Base-by-base conservation (phyloP, 2,797 vertebrate genomes). In the Anolis apletophallus region DNA sequence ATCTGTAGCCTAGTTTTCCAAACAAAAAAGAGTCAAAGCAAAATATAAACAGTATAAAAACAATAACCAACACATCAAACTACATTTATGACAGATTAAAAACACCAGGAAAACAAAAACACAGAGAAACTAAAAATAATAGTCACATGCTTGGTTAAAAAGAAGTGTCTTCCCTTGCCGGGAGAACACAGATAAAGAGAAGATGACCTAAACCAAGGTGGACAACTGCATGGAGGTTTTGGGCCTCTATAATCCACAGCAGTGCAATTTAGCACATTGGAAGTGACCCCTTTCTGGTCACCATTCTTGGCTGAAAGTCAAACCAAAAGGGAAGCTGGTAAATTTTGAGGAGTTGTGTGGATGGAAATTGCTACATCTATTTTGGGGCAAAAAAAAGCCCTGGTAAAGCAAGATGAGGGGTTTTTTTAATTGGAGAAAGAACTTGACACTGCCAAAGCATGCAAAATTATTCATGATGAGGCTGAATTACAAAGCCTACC, bases 401-500 rank as follows among this genome's bases (percentile, higher is more conserved):
- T 29, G 61, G 61, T 29, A 64, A 29, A 64, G 26, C 26, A 64
- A 29, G 10, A 2, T 64, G 59, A 26, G n/a, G n/a, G n/a, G 3
- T 26, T 61, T 26, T 64, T 64, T 64, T 19, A 57, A 57, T 2
- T 10, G 7, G 46, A 46, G 5, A 46, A 6, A 46, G 46, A 8
- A 46, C 7, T 46, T 46, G 46, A 46, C 46, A 64, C 61, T 64
- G 26, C 59, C 61, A 64, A 64, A 64, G 26, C 85, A 89, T 29
- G 78, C 87, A 93, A 92, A 93, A 91, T 85, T 94, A 84, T 87
- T 93, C 91, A 85, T 86, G 91, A 93, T 50, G 90, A 85, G 87
- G 92, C 88, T 94, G 93, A 93, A 91, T 90, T 86, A 87, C 91
- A 90, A 91, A 93, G 81, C 34, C 72, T 90, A 71, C 91, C 91